Evolutionary conservation across 2,113 vertebrate genomes (phyloP), one percentile per base, ranked within the genome.

Genomic region (Setophaga coronata): DNA sequence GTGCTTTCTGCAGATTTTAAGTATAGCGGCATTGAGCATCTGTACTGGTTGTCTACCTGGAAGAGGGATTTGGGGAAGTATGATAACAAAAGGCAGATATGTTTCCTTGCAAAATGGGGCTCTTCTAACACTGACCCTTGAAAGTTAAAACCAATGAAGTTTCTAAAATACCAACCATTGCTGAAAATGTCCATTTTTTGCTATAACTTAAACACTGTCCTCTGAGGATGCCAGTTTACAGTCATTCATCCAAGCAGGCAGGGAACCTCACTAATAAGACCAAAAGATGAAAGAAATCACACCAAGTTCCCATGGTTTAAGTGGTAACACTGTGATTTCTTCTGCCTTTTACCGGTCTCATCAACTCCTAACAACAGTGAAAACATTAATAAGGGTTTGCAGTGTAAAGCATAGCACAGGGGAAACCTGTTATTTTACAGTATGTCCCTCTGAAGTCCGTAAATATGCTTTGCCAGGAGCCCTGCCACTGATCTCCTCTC

Each of bases 281-380:
- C n/a, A 74, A 67, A 80, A 78, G 88, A 92, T 83, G 25, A 91
- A 94, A 90, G 56, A 87, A 94, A 94, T 84, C 43, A 74, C 43
- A 71, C 38, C 28, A 67, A 82, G 64, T 87, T 82, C 69, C 84
- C 21, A 4, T 4, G 36, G 82, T 12, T 92, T 53, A n/a, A 94
- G n/a, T 19, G 79, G 23, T 40, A 83, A 84, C 36, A 80, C 42
- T 56, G 51, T 53, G 69, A 92, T 85, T 94, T 87, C 61, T 95
- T 81, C 53, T 94, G 77, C 53, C 54, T 94, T 84, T 92, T 60
- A 84, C 90, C 60, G 79, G 65, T 90, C 69, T 69, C 56, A 60
- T 86, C 79, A 74, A 56, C 47, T 78, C 47, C 80, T 83, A 92
- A 86, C 18, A 20, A 81, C 53, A 89, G 56, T 24, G 67, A 89